Base-by-base conservation (phyloP, 2,113 vertebrate species). In the Podocnemis expansa region DNA sequence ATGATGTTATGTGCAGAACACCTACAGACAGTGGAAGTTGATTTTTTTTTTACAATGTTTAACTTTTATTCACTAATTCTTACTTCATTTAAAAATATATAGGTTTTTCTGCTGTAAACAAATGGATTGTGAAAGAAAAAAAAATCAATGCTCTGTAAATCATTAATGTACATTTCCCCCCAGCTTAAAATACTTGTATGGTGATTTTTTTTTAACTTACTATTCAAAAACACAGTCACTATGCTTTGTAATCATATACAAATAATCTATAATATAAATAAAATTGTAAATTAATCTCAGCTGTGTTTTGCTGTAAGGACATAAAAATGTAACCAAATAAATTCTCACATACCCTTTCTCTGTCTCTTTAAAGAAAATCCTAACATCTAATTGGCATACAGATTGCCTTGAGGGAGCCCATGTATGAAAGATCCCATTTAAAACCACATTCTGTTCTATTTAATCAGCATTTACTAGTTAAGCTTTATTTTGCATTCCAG, bases 1-100 rank as follows among this genome's bases (percentile, higher is more conserved):
- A 94, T 88, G 76, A 92, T 92, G 82, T 56, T 96, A 81, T 19
- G 17, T 87, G 84, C 89, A 95, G 88, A 63, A 93, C 86, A 95
- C 78, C 91, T 95, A 96, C 45, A 93, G 78, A 96, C 89, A 93
- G 86, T 73, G 90, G 56, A 93, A 85, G 45, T 73, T 70, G 96
- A 95, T 90, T 2, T 0, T 43, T 7, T 89, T 95, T 79, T 90
- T 87, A 5, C 85, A 54, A 31, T 89, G 85, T 87, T 91, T 89
- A 82, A 91, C 93, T 90, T 96, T 90, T n/a, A n/a, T 27, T 89
- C 45, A 73, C 79, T 24, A n/a, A 47, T 89, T 88, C 83, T 56
- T 21, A 83, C 34, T 11, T 3, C 52, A 29, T 94, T 95, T 54
- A 93, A 93, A 93, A 90, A 2, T 16, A 82, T 54, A 79, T 47